Base-by-base conservation (phyloP, 1,140 invertebrate genomes). In the Stenopsyche tienmushanensis region DNA sequence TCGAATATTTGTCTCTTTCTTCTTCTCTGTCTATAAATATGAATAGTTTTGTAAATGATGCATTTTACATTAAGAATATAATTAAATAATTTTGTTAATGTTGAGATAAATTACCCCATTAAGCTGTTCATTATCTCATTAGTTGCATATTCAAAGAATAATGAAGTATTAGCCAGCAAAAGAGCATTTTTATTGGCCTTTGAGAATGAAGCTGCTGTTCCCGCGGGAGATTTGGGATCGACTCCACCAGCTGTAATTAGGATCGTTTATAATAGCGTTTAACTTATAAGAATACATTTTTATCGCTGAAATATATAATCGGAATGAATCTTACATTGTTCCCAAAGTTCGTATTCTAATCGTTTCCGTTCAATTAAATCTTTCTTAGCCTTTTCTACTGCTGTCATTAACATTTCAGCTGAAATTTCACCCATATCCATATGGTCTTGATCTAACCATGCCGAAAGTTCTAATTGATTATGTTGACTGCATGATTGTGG, bases 141-240 rank as follows among this genome's bases (percentile, higher is more conserved):
- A 0, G 92, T 93, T 0, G 92, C 90, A 67, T 92, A 86, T 75
- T 96, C 93, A 49, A 90, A 88, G 54, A 96, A 83, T n/a, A 94
- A 81, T 0, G 93, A 96, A 1, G 90, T 88, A 71, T 96, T 96
- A 1, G 92, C 91, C 8, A 94, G 74, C 25, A 88, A 81, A 0
- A 94, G 74, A 3, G 93, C 91, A 65, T 91, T 87, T 73, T 86
- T 84, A 73, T 92, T 95, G 1, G 93, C 91, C 71, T 94, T 91
- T 39, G 90, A 92, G 77, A 95, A 94, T 7, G 91, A 92, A 0
- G 90, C 92, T 13, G 91, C 91, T 0, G 87, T 92, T 2, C 92
- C 92, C n/a, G 87, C 83, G 2, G 92, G 86, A 1, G 92, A 94
- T 72, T 91, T 90, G 0, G 91, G 89, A 76, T 94, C 91, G 0